These are phyloP conservation scores for Lasaia peninsularis DNA, from an alignment of 1,140 invertebrate genomes.

Conservation along the genomic window DNA sequence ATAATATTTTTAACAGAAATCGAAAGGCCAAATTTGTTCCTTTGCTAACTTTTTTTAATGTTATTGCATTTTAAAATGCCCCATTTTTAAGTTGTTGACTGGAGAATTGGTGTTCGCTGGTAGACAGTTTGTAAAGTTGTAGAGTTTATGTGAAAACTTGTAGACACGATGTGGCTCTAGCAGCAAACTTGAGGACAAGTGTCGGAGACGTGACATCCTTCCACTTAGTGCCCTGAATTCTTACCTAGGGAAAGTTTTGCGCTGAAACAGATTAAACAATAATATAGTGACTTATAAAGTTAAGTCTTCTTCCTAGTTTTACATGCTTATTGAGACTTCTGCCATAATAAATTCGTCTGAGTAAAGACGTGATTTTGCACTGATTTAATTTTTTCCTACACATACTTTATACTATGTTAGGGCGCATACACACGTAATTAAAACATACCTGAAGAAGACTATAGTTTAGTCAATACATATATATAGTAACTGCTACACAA, in stretches of 20 bases:
- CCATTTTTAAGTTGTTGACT: slow-evolving; percentile 25
- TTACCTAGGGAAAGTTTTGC: slow-evolving; percentile 27
- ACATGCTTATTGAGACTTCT: not conserved
- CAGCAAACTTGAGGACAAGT: slow-evolving; percentile 43
- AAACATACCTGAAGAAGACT: too few species aligned
- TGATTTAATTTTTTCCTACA: too few species aligned
- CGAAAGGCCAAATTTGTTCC: too few species aligned
- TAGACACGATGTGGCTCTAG: slow-evolving; percentile 36
- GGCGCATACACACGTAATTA: too few species aligned
- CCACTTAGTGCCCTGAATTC: slow-evolving; percentile 29
- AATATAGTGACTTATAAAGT: slow-evolving; percentile 22
- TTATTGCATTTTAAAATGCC: slow-evolving; percentile 5
- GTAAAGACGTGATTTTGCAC: too few species aligned
- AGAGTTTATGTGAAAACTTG: slow-evolving; percentile 56
- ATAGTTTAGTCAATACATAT: too few species aligned
- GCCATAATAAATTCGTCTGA: too few species aligned
- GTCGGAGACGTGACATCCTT: slow-evolving; percentile 44
- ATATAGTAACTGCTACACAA: too few species aligned
- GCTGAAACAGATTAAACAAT: slow-evolving; percentile 27
- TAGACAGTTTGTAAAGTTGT: slow-evolving; percentile 42
- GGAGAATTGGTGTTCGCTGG: slow-evolving; percentile 28
- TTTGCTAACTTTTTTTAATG: not conserved
- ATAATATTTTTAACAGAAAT: too few species aligned
- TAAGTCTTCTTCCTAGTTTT: not conserved
- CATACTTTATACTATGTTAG: too few species aligned